Base-by-base conservation (phyloP, 1,140 invertebrate species). In the Cydia pomonella region DNA sequence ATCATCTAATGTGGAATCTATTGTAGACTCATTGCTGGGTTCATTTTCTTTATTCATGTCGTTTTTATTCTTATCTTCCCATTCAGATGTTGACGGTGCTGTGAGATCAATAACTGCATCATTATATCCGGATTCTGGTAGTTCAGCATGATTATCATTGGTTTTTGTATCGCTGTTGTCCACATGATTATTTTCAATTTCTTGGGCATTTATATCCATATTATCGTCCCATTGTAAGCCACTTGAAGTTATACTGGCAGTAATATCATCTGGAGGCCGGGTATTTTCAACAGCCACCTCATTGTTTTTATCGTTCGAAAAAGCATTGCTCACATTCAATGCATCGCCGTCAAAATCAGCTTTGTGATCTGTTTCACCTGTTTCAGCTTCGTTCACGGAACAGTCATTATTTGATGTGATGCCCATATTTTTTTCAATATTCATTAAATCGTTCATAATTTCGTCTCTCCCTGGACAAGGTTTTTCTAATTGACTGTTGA, bases 361-460 rank as follows among this genome's bases (percentile, higher is more conserved):
- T n/a, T 79, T 76, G 38, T 73, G 73, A 63, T 76, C 69, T 16
- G 62, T 44, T 73, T 74, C 79, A 3, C 33, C 73, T 18, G 72
- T 76, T 41, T 79, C 72, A 63, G 78, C 53, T 66, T 84, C 79
- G 71, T 79, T 73, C 3, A 78, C 72, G 33, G 53, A 13, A 44
- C 44, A 62, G 13, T 74, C 73, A 71, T 75, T 78, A 10, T 77
- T 77, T 29, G 81, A 77, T 18, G 59, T 64, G 25, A 83, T 77
- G 47, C 79, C 82, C 73, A 89, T 90, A 75, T 87, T 90, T 25
- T 79, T 85, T 78, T 92, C 91, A 66, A 92, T 88, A 74, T 91
- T 89, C 80, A 93, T 87, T 74, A 92, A 79, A 78, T 92, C 90
- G 80, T 90, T 88, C 74, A 92, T 93, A 18, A 93, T 90, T 80